Conservation (phyloP, 2,797 vertebrate genomes). For the Cuniculus paca region DNA sequence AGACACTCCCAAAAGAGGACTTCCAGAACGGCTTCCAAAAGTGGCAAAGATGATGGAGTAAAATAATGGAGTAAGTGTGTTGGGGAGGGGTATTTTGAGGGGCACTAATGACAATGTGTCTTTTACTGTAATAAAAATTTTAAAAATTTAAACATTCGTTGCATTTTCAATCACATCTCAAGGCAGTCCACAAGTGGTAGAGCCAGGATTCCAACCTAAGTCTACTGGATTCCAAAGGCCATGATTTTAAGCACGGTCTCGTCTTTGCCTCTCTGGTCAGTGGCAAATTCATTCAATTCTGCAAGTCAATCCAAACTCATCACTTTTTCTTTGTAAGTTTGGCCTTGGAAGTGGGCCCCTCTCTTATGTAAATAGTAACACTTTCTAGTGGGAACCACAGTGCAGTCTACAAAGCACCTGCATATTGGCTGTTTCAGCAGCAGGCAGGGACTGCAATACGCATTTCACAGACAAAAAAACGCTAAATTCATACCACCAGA, state of each 20-base stretch:
- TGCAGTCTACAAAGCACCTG: not conserved
- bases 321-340: slow-evolving; percentile 25
- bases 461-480: slow-evolving; percentile 20
- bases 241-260: not conserved
- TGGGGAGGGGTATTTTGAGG: not conserved
- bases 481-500: not conserved
- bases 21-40: not conserved
- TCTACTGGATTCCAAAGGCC: not conserved
- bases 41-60: not conserved
- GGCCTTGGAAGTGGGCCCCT: not conserved
- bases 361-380: not conserved
- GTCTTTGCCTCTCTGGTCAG: not conserved
- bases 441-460: not conserved
- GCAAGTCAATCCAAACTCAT: not conserved
- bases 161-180: not conserved
- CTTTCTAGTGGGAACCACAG: not conserved
- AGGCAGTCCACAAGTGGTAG: not conserved
- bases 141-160: not conserved
- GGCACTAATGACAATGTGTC: not conserved
- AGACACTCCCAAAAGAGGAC: not conserved
- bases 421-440: not conserved
- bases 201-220: not conserved
- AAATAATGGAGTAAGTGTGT: not conserved
- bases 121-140: not conserved
- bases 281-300: not conserved